A percentile compares a stretch with the other conserved stretches of the same genome.
These are phyloP conservation scores for Anser brachyrhynchus DNA, from an alignment of 2,113 vertebrate genomes.

Conservation along the genomic window DNA sequence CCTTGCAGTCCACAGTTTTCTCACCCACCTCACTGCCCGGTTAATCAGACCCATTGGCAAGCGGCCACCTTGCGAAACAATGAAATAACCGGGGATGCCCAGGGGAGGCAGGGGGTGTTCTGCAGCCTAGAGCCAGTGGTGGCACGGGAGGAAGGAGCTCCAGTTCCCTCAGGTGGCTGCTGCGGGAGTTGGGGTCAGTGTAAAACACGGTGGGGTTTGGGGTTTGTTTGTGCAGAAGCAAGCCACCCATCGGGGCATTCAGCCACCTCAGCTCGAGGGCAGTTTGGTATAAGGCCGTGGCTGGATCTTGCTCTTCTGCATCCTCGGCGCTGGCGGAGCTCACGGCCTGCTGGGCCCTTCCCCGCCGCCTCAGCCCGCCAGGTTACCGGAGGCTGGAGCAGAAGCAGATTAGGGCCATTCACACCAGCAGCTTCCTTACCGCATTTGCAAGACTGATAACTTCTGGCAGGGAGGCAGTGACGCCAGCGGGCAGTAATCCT, in stretches of 20 bases:
- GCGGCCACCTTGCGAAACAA: not conserved
- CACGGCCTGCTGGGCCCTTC: not conserved
- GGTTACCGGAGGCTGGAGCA: constrained; percentile 13
- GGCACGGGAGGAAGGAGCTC: not conserved
- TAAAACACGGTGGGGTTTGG: rapidly evolving
- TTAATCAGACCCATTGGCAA: not conserved
- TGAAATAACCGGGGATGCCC: not conserved
- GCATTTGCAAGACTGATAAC: not conserved
- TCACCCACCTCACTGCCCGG: not conserved
- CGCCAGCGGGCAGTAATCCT: constrained; percentile 1
- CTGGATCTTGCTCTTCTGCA: not conserved
- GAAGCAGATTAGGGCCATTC: constrained; percentile 48
- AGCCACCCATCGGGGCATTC: rapidly evolving
- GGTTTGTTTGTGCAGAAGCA: too few species aligned
- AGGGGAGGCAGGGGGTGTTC: not conserved
- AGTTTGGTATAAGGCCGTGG: rapidly evolving
- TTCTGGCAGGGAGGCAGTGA: constrained; percentile 14
- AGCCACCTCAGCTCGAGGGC: not conserved
- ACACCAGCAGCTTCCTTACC: constrained; percentile 39
- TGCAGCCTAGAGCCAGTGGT: not conserved
- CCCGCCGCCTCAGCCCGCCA: not conserved
- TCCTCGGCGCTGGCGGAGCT: rapidly evolving
- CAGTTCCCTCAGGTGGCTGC: not conserved
- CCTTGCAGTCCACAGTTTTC: not conserved
- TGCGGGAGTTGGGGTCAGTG: rapidly evolving